Evolutionary conservation across 2,113 vertebrate species (phyloP), one percentile per base, ranked within the genome.

Genomic region (Microcebus ravelobensis): DNA sequence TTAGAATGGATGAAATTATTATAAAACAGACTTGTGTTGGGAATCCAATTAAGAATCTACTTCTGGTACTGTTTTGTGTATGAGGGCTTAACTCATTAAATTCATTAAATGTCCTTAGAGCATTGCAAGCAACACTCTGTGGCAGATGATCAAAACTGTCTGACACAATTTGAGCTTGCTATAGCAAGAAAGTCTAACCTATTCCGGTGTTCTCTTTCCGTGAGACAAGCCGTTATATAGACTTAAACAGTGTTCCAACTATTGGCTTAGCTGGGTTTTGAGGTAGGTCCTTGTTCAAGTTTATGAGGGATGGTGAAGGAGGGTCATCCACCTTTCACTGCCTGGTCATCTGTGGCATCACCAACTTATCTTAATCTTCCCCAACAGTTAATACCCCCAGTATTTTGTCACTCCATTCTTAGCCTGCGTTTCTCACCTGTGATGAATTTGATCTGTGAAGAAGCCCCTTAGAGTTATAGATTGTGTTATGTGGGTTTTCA

Each of bases 131-230:
- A 98, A 98, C 99, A 99, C 99, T 99, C 99, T 99, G 99, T 98
- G 97, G 97, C 98, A 98, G 98, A 98, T 98, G 97, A 96, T 65
- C 29, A 4, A 71, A 94, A 52, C 96, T 97, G 94, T 98, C 98
- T 99, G 98, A 94, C 98, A 97, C 99, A 99, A 99, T 99, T 99
- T 99, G 96, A 95, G 98, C 98, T 99, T 99, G 99, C 99, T 97
- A 99, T 39, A 99, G 48, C 89, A 99, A 98, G 50, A 55, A 97
- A 99, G 98, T 98, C 98, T 98, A 96, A 98, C 97, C 98, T 99
- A 99, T 99, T 99, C 98, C 98, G 94, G 98, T 98, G 87, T 70
- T 96, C 98, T 98, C 98, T 96, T 50, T 7, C 20, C 36, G 5
- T 99, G 98, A 98, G 98, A 97, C 90, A 48, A 68, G 87, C 98